A percentile compares a stretch with the other conserved stretches of the same genome.
These are phyloP conservation scores for Azemiops feae DNA, from an alignment of 2,113 vertebrate genomes.

Conservation along the genomic window DNA sequence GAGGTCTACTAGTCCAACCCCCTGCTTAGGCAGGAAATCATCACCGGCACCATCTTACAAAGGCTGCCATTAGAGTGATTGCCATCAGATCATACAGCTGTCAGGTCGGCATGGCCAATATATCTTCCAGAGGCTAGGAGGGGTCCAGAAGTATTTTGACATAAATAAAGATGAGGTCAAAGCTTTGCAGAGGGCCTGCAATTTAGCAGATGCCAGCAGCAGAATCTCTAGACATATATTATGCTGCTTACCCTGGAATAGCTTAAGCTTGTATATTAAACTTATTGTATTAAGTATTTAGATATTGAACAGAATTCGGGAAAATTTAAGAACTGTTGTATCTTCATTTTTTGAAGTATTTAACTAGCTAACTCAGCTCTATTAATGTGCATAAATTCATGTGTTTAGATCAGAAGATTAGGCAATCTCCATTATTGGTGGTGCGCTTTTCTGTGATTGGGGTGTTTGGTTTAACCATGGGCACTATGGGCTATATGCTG, in stretches of 20 bases:
- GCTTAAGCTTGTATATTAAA: neutral
- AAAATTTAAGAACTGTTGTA: neutral
- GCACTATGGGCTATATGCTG: neutral
- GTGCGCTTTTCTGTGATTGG: neutral
- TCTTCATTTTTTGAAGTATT: neutral
- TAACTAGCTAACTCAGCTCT: neutral
- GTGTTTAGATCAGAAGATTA: neutral
- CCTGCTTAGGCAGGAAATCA: too few relatives aligned
- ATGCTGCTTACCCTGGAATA: neutral
- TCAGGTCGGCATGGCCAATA: neutral
- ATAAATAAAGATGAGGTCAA: neutral
- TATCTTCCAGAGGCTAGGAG: neutral
- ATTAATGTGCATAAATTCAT: neutral
- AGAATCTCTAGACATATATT: neutral
- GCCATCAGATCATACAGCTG: neutral
- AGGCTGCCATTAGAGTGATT: neutral
- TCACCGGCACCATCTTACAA: neutral
- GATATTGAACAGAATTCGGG: neutral
- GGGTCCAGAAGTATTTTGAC: neutral
- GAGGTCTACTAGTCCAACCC: too few relatives aligned
- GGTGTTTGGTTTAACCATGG: neutral
- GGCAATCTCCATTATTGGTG: neutral
- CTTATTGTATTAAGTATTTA: neutral
- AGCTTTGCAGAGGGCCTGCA: neutral
- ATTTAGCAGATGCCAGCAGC: neutral